Base-by-base conservation (phyloP, 1,140 invertebrate genomes). In the Macrobrachium nipponense region DNA sequence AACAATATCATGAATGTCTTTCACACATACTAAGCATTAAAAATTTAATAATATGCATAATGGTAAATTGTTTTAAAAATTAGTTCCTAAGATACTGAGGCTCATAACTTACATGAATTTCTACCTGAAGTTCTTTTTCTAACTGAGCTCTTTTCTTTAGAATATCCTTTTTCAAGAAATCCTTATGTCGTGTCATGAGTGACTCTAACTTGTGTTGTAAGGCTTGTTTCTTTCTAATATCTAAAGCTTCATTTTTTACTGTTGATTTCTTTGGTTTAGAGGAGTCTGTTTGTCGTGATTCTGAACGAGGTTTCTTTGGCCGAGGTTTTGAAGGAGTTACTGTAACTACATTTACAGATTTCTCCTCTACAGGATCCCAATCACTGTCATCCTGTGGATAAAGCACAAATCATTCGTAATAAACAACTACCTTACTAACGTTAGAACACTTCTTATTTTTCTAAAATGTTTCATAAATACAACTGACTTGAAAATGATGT, bases 91-190 rank as follows among this genome's bases (percentile, higher is more conserved):
- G n/a, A 1, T n/a, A 51, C n/a, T 18, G 58, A 58, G 15, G 15
- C 12, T 51, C 8, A 44, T n/a, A n/a, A 77, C 88, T 90, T 84
- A 91, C 95, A 93, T 96, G 95, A 91, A 98, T 98, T 90, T 98
- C 96, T 89, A 95, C 94, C 90, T 97, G 95, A 72, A 98, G 92
- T 91, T 97, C 96, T 89, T 97, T 97, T 91, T 99, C 97, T 70
- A 98, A 93, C 5, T 97, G 91, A 7, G 95, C 95, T 89, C 97
- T 92, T 91, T 98, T 98, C 89, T 97, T 96, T 61, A 97, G 93
- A 82, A 98, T 98, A 89, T 98, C 97, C 90, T 97, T 98, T 91
- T 98, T 98, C 23, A 99, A 93, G 87, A 95, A 91, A 91, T 98
- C 97, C 90, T 98, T 98, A 87, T 98, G 97, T 88, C 95, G 94